Percentiles rank a stretch among this genome's conserved stretches.
Evolutionary conservation across 1,140 invertebrate species (phyloP).

Genomic region (Drosophila kepulauana): DNA sequence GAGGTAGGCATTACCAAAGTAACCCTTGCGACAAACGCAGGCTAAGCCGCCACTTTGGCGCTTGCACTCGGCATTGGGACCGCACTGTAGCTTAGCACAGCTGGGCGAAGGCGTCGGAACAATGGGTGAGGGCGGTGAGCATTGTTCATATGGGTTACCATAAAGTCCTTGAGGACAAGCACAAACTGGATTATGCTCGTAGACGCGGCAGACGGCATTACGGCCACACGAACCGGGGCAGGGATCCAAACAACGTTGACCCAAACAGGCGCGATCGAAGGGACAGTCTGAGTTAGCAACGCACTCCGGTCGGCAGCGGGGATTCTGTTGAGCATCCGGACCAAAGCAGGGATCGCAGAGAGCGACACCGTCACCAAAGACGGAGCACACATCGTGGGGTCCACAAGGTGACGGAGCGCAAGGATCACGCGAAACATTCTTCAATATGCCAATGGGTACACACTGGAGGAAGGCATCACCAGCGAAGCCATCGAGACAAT

Average conservation of each 20-base stretch:
- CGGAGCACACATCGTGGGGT: conserved; percentile 88
- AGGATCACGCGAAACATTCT: conserved; percentile 88
- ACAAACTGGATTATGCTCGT: conserved; percentile 92
- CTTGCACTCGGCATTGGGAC: conserved; percentile 91
- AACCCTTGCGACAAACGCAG: conserved; percentile 89
- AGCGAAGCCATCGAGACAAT: conserved; percentile 90
- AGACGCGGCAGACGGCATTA: conserved; percentile 91
- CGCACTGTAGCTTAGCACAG: conserved; percentile 90
- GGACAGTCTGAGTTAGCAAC: conserved; percentile 91
- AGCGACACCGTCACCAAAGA: conserved; percentile 89
- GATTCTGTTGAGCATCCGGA: conserved; percentile 88
- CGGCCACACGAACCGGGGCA: conserved; percentile 92
- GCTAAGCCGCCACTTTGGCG: conserved; percentile 86
- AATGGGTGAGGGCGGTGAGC: conserved; percentile 86
- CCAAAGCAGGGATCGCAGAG: conserved; percentile 92
- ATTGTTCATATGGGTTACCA: conserved; percentile 94
- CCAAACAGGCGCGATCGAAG: conserved; percentile 91
- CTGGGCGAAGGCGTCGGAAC: conserved; percentile 86
- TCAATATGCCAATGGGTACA: conserved; percentile 86
- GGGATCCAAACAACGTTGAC: conserved; percentile 91
- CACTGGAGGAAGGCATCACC: conserved; percentile 93
- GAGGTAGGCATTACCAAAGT: conserved; percentile 91
- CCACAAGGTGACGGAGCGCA: conserved; percentile 92
- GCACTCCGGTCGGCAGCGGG: conserved; percentile 91
- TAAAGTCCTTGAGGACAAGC: conserved; percentile 89